Evolutionary conservation across 2,888 invertebrate species (phyloP).

Genomic region (Ceraclea dissimilis): DNA sequence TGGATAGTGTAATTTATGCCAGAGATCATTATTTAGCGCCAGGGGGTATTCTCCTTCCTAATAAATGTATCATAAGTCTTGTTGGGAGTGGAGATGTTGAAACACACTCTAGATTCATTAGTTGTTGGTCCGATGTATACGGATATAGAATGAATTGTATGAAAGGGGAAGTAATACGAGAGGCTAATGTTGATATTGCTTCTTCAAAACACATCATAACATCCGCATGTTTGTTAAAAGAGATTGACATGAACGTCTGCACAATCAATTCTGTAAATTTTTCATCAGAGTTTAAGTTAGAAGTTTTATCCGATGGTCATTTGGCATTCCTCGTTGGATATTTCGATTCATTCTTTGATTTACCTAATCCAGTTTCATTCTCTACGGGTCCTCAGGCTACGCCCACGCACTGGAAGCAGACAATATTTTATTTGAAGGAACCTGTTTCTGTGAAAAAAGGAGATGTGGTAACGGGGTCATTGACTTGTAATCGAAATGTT

Average conservation of each 20-base stretch:
- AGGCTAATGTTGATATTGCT: constrained; percentile 53
- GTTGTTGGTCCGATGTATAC: constrained; percentile 90
- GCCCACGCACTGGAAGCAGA: constrained; percentile 93
- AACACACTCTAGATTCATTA: constrained; percentile 63
- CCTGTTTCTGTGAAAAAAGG: constrained; percentile 64
- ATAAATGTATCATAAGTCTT: constrained; percentile 73
- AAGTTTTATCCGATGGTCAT: constrained; percentile 54
- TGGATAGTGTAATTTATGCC: constrained; percentile 87
- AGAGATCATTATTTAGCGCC: constrained; percentile 71
- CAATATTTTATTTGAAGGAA: constrained; percentile 75
- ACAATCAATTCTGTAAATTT: constrained; percentile 65
- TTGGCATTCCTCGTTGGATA: constrained; percentile 82
- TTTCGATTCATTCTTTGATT: constrained; percentile 83
- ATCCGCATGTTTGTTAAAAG: constrained; percentile 54
- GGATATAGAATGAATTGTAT: constrained; percentile 91
- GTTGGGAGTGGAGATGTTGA: constrained; percentile 72
- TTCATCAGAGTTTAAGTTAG: constrained; percentile 59
- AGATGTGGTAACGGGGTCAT: constrained; percentile 53
- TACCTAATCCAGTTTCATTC: constrained; percentile 58
- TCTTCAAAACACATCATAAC: constrained; percentile 56
- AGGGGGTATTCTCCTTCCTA: constrained; percentile 75
- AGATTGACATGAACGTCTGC: constrained; percentile 71
- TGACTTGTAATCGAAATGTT: constrained; percentile 65
- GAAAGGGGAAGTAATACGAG: constrained; percentile 74
- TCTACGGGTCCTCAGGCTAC: constrained; percentile 70